These are phyloP conservation scores for Charaxes varanes DNA, from an alignment of 1,140 invertebrate species.

Conservation along the genomic window DNA sequence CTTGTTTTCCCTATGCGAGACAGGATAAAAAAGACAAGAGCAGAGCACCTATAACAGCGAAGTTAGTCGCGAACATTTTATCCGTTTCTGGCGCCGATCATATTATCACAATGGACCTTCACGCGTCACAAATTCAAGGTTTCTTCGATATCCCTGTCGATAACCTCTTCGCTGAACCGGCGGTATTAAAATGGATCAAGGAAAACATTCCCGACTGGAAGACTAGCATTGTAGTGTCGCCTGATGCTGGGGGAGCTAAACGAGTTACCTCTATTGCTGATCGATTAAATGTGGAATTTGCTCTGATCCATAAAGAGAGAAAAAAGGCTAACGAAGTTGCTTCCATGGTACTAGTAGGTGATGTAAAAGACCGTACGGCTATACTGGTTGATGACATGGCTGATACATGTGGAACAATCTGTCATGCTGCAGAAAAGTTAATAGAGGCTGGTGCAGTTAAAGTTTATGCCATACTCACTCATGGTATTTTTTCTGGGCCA, in stretches of 20 bases:
- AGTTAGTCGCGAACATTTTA: conserved; percentile 98
- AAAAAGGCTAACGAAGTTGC: conserved; percentile 99
- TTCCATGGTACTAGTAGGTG: conserved; percentile 98
- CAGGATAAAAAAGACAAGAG: conserved; percentile 99
- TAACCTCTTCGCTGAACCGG: conserved; percentile 98
- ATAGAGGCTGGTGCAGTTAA: conserved; percentile 97
- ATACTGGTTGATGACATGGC: conserved; percentile 99
- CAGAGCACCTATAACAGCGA: conserved; percentile 98
- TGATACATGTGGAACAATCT: conserved; percentile 99
- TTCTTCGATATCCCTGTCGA: conserved; percentile 80
- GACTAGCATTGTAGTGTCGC: conserved; percentile 98
- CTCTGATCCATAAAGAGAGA: conserved; percentile 98
- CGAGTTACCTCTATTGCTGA: conserved; percentile 82
- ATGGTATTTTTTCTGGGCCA: conserved; percentile 98
- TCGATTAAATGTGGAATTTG: conserved; percentile 98
- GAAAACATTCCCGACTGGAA: conserved; percentile 98
- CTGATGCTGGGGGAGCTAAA: conserved; percentile 99
- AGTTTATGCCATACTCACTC: conserved; percentile 98
- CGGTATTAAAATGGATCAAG: conserved; percentile 99
- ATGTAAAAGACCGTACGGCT: conserved; percentile 97
- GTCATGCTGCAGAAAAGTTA: conserved; percentile 97
- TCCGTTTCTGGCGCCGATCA: conserved; percentile 99
- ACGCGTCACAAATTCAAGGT: conserved; percentile 97
- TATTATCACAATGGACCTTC: conserved; percentile 99
- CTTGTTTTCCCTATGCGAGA: conserved; percentile 98